A percentile compares a stretch with the other conserved stretches of the same genome.
These are phyloP conservation scores for Calcarius lapponicus DNA, from an alignment of 2,797 vertebrate species.

Conservation along the genomic window DNA sequence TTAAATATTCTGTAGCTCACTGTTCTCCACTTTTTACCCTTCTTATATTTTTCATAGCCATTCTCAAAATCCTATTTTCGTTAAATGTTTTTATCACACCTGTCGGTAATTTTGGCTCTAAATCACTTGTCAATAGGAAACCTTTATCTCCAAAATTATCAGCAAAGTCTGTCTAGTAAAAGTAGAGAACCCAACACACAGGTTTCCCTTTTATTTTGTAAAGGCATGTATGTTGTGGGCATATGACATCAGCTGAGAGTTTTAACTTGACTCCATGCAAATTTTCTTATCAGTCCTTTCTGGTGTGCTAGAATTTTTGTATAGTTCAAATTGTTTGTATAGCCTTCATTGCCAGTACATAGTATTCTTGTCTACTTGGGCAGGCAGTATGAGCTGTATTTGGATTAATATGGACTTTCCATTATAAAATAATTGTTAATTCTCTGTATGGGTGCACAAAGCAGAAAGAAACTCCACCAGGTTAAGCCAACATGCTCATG, in stretches of 20 bases:
- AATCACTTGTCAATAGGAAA: not conserved
- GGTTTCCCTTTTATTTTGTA: not conserved
- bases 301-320: not conserved
- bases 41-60: not conserved
- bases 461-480: not conserved
- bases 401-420: not conserved
- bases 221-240: not conserved
- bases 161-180: not conserved
- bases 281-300: not conserved
- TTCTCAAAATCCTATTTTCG: not conserved
- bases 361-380: not conserved
- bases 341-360: not conserved
- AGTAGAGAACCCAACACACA: not conserved
- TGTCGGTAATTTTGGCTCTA: not conserved
- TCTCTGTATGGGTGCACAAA: not conserved
- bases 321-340: not conserved
- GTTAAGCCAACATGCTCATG: not conserved
- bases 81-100: not conserved
- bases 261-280: not conserved
- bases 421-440: constrained; percentile 20
- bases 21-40: not conserved
- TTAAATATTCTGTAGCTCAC: not conserved
- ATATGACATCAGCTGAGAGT: not conserved
- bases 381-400: not conserved
- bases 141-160: not conserved